phyloP scores from a whole-genome alignment of 2,888 invertebrate species.

The Sesia apiformis region DNA sequence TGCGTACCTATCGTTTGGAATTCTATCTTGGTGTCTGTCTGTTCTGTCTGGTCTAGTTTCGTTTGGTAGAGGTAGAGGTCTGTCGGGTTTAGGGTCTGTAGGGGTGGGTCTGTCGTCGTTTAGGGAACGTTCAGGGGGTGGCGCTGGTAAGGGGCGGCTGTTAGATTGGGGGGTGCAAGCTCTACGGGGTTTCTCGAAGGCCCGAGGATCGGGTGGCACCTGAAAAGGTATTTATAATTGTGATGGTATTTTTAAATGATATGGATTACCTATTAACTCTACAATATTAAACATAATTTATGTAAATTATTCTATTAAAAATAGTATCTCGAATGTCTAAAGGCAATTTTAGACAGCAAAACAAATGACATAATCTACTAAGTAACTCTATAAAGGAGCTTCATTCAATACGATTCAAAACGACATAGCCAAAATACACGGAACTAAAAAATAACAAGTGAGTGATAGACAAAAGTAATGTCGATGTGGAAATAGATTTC shows the following conservation, averaged over 20 bases:
- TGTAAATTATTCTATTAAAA: too few relatives aligned
- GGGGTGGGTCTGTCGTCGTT: slow-evolving; percentile 13
- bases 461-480: too few relatives aligned
- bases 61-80: slow-evolving; percentile 1
- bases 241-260: too few relatives aligned
- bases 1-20: slow-evolving; percentile 4
- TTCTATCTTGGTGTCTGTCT: slow-evolving; percentile 1
- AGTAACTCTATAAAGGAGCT: too few relatives aligned
- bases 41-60: slow-evolving; percentile 14
- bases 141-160: slow-evolving; percentile 57
- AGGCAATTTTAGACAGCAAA: too few relatives aligned
- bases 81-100: slow-evolving; percentile 8
- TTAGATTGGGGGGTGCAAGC: slow-evolving; percentile 63
- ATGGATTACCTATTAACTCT: too few relatives aligned
- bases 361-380: too few relatives aligned
- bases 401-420: too few relatives aligned
- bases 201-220: slow-evolving; percentile 63
- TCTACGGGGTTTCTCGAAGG: slow-evolving; percentile 61
- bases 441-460: background rate
- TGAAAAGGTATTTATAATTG: slow-evolving; percentile 11
- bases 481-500: too few relatives aligned
- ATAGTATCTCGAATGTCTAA: too few relatives aligned
- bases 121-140: slow-evolving; percentile 41
- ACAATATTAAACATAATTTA: too few relatives aligned
- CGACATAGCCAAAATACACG: background rate